phyloP scores from a whole-genome alignment of 1,140 invertebrate species.

The Psix sp. region DNA sequence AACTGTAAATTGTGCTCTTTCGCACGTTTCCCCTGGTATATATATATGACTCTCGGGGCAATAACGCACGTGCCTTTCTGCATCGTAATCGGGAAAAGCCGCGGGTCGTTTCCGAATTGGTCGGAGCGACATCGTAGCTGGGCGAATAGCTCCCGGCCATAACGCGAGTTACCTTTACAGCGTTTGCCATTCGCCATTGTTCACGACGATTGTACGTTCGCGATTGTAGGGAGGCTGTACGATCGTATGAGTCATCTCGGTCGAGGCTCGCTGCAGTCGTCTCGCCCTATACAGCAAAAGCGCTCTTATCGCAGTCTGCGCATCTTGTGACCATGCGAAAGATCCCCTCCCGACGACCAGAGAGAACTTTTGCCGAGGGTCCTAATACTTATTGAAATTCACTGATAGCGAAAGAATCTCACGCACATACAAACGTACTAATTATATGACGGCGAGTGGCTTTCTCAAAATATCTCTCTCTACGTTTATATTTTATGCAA shows the following conservation, averaged over 20 bases:
- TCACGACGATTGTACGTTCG: constrained; percentile 61
- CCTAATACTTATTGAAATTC: constrained; percentile 53
- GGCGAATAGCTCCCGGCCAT: constrained; percentile 40
- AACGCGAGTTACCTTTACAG: constrained; percentile 71
- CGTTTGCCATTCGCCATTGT: constrained; percentile 72
- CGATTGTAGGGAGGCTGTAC: constrained; percentile 67
- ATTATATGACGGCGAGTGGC: constrained; percentile 18
- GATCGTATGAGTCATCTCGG: constrained; percentile 71
- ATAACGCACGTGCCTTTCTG: constrained; percentile 31
- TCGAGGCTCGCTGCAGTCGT: constrained; percentile 61
- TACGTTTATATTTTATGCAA: no score
- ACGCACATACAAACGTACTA: constrained; percentile 17
- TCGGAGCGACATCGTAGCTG: constrained; percentile 19
- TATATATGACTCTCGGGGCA: constrained; percentile 15
- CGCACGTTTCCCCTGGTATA: constrained; percentile 26
- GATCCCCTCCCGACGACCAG: constrained; percentile 12
- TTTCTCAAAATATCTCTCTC: no score
- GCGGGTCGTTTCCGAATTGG: constrained; percentile 50
- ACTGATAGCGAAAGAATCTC: constrained; percentile 42
- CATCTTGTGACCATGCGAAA: constrained; percentile 55
- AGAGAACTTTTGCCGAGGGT: constrained; percentile 31
- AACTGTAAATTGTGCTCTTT: constrained; percentile 17
- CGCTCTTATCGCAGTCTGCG: constrained; percentile 53
- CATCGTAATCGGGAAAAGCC: constrained; percentile 39
- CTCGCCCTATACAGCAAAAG: constrained; percentile 22